Evolutionary conservation across 1,140 invertebrate species (phyloP), one percentile per base, ranked within the genome.

Genomic region (Aphaenogaster rudis): DNA sequence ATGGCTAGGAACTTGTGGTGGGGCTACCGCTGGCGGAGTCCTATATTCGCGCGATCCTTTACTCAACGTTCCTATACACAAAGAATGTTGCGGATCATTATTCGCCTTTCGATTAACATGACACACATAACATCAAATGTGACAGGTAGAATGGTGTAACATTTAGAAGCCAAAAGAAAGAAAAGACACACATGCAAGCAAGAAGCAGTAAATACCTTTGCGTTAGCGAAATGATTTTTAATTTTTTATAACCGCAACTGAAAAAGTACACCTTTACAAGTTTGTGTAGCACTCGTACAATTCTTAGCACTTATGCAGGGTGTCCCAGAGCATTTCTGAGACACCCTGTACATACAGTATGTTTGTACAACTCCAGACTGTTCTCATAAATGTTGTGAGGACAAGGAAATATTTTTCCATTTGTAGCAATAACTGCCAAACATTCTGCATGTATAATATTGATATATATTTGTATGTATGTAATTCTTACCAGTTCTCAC

Each of bases 1-100:
- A 95, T 99, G 98, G 92, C 98, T 98, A 5, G 99, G 99, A 72
- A 99, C 98, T 95, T 98, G 98, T 15, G 99, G 99, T 9, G 99
- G 99, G 45, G 98, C 98, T 17, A 99, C 98, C 57, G 98, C 98
- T 11, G 99, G 98, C 17, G 98, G 98, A 33, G 99, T 98, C 88
- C 99, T 96, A 95, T 99, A 99, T 93, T 98, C 98, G 64, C 98
- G 96, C 3, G 97, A 98, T 67, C 96, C 96, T 94, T 97, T 97
- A 78, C 97, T 97, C 48, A 98, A 93, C 33, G 97, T 97, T 66
- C 97, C 97, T 86, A 54, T 17, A 57, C n/a, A 52, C 42, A 77
- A 74, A 69, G 4, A 84, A 63, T 48, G 9, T 11, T 1, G 3
- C 11, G 7, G 8, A 39, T 57, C 11, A 45, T 84, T 84, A 48